Conservation (phyloP, 1,140 invertebrate species). For the Steinernema feltiae region DNA sequence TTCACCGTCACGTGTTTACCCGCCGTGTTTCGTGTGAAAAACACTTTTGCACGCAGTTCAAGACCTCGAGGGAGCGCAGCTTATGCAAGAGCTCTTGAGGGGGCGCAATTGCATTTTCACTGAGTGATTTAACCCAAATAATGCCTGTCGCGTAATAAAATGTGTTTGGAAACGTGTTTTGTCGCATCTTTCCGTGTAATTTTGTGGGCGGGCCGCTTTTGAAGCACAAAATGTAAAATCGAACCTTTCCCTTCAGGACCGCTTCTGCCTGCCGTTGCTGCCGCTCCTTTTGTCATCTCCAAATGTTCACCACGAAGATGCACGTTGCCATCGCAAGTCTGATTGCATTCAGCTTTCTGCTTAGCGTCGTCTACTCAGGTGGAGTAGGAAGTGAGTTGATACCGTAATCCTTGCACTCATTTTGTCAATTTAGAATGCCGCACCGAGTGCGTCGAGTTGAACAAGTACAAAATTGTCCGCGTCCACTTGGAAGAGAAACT, state of each 20-base stretch:
- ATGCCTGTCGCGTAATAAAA: not conserved
- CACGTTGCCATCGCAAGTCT: not conserved
- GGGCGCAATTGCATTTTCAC: not conserved
- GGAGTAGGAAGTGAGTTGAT: conserved; percentile 27
- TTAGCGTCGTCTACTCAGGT: conserved; percentile 2
- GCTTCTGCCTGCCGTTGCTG: not conserved
- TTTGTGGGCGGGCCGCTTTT: not conserved
- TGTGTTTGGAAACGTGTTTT: conserved; percentile 8
- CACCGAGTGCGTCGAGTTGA: conserved; percentile 33
- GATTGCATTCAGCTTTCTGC: not conserved
- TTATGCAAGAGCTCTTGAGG: not conserved
- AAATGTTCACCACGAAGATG: not conserved
- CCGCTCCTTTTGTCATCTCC: not conserved
- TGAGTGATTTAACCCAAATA: conserved; percentile 4
- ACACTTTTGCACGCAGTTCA: not conserved
- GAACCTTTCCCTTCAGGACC: not conserved
- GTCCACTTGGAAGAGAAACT: conserved; percentile 30
- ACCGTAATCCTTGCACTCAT: not conserved
- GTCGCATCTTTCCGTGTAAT: not conserved
- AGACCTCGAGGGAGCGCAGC: not conserved
- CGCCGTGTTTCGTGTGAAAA: not conserved
- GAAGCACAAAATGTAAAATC: not conserved
- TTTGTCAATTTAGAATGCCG: conserved; percentile 32
- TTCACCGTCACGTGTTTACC: not conserved
- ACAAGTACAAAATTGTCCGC: conserved; percentile 29